A percentile compares a stretch with the other conserved stretches of the same genome.
These are phyloP conservation scores for Andrena hattorfiana DNA, from an alignment of 2,888 invertebrate genomes.

Conservation along the genomic window DNA sequence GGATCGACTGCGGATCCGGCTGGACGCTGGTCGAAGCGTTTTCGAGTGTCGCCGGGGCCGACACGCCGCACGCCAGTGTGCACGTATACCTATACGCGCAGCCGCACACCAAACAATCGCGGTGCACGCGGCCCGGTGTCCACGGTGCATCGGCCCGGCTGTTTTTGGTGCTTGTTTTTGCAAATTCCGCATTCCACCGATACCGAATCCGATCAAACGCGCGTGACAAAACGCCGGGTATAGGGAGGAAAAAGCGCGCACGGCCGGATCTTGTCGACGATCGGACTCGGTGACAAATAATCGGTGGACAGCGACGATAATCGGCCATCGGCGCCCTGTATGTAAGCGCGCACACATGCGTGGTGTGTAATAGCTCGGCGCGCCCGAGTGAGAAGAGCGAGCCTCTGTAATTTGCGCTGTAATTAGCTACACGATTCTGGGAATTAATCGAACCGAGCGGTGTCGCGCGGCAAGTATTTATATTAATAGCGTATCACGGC, in stretches of 20 bases:
- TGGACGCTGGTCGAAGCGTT: constrained; percentile 47
- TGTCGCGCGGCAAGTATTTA: constrained; percentile 53
- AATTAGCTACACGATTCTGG: constrained; percentile 59
- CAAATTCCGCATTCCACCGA: constrained; percentile 61
- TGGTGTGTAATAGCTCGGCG: constrained; percentile 36
- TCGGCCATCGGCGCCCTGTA: constrained; percentile 30
- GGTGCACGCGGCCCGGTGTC: constrained; percentile 8
- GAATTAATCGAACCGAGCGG: constrained; percentile 59
- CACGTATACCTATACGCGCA: constrained; percentile 5
- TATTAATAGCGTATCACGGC: constrained; percentile 43
- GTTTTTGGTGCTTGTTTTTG: constrained; percentile 57
- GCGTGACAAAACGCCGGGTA: constrained; percentile 58
- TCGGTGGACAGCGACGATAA: constrained; percentile 60
- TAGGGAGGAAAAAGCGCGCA: constrained; percentile 35
- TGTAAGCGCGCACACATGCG: too few species aligned
- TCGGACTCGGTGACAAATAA: constrained; percentile 62
- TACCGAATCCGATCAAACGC: constrained; percentile 63
- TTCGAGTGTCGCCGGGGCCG: constrained; percentile 19
- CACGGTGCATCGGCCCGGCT: constrained; percentile 9
- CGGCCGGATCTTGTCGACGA: constrained; percentile 54
- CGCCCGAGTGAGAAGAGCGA: constrained; percentile 38
- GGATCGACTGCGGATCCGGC: constrained; percentile 54
- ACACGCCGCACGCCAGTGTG: background rate
- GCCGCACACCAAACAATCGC: constrained; percentile 39
- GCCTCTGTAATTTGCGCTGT: constrained; percentile 55